Evolutionary conservation across 2,797 vertebrate species (phyloP), one percentile per base, ranked within the genome.

Genomic region (Halcyon chelicuti): DNA sequence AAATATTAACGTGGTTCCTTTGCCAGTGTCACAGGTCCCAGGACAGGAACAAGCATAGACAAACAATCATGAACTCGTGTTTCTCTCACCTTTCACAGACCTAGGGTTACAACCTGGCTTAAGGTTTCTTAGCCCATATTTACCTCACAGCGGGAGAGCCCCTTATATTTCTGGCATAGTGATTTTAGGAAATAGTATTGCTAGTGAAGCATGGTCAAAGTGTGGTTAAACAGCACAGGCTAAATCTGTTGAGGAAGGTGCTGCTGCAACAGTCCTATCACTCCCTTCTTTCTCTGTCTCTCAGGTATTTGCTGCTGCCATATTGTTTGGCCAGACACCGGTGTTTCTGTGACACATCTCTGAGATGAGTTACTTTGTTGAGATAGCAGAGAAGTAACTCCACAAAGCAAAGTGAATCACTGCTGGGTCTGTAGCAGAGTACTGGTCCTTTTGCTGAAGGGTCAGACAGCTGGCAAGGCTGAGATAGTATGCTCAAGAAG

Each of bases 291-390:
- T 74, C 70, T 60, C 61, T 18, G 14, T 42, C 25, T 58, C 54
- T 54, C 51, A 51, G 18, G 9, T 40, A 55, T 67, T 82, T 60
- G 35, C 51, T 82, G 4, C 47, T 68, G 51, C 21, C 14, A 5
- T 8, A 4, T 52, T 22, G 4, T 23, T 61, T 72, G 37, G 9
- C 70, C 3, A 6, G 73, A 42, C 29, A 7, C 6, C 23, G n/a
- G 6, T 19, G 14, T 19, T 79, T 51, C 37, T 39, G 54, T 42
- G 54, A 61, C n/a, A 33, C n/a, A 85, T 49, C 42, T 91, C 49
- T 37, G 33, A 82, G 33, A 15, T 0, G 0, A 89, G 23, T 37
- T 54, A 57, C 61, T 66, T 66, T 0, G 0, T 37, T 60, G 67
- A 93, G 49, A n/a, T 3, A 39, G 31, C 28, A 63, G 9, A 85